phyloP scores from a whole-genome alignment of 2,888 invertebrate species.

The Ophonus ardosiacus region DNA sequence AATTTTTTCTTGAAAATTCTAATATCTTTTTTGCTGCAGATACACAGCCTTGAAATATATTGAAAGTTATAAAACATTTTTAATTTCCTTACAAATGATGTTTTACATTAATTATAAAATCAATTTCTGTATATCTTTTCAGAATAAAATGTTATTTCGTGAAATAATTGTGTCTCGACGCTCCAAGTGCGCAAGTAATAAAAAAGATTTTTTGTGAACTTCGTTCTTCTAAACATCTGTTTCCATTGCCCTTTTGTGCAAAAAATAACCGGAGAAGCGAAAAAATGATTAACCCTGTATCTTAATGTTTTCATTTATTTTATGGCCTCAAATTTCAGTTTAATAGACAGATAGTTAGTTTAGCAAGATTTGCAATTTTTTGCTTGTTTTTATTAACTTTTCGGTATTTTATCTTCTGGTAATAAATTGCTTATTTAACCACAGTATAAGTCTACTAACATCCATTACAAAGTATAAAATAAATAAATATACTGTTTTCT shows the following conservation, averaged over 20 bases:
- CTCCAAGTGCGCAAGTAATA: slow-evolving; percentile 14
- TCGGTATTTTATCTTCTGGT: background rate
- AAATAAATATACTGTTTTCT: no score
- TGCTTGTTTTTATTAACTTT: slow-evolving; percentile 11
- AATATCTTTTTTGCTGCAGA: background rate
- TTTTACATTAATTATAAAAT: slow-evolving; percentile 30
- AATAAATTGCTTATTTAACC: background rate
- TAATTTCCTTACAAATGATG: slow-evolving; percentile 3
- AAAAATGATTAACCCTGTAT: slow-evolving; percentile 36
- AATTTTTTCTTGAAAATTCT: slow-evolving; percentile 34
- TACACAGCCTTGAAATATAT: slow-evolving; percentile 13
- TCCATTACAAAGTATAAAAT: no score
- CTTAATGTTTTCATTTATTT: slow-evolving; percentile 40
- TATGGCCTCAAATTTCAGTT: slow-evolving; percentile 21
- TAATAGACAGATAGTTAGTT: slow-evolving; percentile 5
- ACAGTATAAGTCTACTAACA: no score
- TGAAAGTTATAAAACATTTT: slow-evolving; percentile 29
- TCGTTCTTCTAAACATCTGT: slow-evolving; percentile 28
- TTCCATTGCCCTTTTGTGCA: slow-evolving; percentile 30
- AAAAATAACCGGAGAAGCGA: slow-evolving; percentile 11
- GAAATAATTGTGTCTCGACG: slow-evolving; percentile 16
- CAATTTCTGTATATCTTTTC: slow-evolving; percentile 41
- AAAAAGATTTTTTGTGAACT: slow-evolving; percentile 13
- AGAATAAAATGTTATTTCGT: slow-evolving; percentile 1
- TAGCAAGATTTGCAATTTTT: slow-evolving; percentile 18